These are phyloP conservation scores for Alcedo quadribrachys DNA, from an alignment of 2,797 vertebrate genomes.

Conservation along the genomic window DNA sequence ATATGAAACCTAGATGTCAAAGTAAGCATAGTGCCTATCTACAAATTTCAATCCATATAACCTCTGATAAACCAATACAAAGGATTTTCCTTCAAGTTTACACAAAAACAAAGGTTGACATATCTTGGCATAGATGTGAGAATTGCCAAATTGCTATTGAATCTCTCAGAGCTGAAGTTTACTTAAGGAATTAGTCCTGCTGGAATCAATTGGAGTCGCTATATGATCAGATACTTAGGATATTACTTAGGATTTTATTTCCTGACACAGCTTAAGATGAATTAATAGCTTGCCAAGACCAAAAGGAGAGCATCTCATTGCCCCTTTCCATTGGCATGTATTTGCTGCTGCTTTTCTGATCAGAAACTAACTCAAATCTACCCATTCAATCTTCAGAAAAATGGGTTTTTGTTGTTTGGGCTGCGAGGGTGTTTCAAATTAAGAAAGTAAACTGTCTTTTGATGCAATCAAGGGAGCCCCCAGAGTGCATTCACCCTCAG, in stretches of 20 bases:
- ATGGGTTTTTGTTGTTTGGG: fast-evolving
- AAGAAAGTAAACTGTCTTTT: neutral
- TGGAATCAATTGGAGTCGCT: neutral
- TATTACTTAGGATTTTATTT: slow-evolving; percentile 1
- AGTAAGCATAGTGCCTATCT: neutral
- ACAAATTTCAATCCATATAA: neutral
- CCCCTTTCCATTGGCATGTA: neutral
- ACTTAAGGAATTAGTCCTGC: neutral
- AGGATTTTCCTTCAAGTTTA: neutral
- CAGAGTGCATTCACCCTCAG: neutral
- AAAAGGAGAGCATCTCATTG: neutral
- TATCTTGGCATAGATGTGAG: neutral
- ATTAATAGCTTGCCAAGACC: neutral
- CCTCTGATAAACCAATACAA: neutral
- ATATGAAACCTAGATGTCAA: neutral
- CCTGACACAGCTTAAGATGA: neutral
- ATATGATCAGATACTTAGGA: neutral
- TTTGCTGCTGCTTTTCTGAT: neutral
- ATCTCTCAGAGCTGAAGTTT: neutral
- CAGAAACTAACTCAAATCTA: neutral
- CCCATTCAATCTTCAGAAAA: neutral
- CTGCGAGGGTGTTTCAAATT: neutral
- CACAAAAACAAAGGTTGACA: neutral
- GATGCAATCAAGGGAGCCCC: neutral
- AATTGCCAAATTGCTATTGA: neutral